These are phyloP conservation scores for Gopherus evgoodei DNA, from an alignment of 2,113 vertebrate genomes.

Conservation along the genomic window DNA sequence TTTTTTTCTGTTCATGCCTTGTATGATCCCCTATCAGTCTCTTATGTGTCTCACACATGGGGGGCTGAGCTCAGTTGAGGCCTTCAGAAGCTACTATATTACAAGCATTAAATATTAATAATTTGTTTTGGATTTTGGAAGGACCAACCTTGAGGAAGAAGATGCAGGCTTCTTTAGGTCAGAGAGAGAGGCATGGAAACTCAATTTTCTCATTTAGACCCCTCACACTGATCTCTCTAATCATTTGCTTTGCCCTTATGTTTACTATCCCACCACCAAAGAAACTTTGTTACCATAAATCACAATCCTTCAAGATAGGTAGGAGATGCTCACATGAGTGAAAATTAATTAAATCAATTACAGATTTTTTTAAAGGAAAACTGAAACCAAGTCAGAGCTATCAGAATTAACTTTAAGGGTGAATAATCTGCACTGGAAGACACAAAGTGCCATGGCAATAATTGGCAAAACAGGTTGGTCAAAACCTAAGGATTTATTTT, in stretches of 20 bases:
- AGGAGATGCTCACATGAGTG: not conserved
- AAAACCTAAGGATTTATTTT: not conserved
- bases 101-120: not conserved
- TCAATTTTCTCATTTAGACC: not conserved
- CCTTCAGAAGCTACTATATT: not conserved
- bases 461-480: not conserved
- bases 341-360: not conserved
- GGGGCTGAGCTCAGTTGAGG: not conserved
- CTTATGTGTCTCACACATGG: not conserved
- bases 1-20: too few relatives aligned
- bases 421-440: not conserved
- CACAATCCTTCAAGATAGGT: not conserved
- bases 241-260: not conserved
- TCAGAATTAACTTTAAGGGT: not conserved
- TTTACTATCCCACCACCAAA: not conserved
- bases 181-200: not conserved
- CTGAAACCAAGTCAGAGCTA: not conserved
- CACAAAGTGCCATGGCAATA: not conserved
- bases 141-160: not conserved
- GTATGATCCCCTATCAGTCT: not conserved
- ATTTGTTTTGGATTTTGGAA: not conserved
- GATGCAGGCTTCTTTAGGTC: not conserved
- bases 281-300: not conserved
- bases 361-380: conserved; percentile 7
- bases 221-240: not conserved